A percentile compares a stretch with the other conserved stretches of the same genome.
These are phyloP conservation scores for Muscina levida DNA, from an alignment of 2,888 invertebrate genomes.

Conservation along the genomic window DNA sequence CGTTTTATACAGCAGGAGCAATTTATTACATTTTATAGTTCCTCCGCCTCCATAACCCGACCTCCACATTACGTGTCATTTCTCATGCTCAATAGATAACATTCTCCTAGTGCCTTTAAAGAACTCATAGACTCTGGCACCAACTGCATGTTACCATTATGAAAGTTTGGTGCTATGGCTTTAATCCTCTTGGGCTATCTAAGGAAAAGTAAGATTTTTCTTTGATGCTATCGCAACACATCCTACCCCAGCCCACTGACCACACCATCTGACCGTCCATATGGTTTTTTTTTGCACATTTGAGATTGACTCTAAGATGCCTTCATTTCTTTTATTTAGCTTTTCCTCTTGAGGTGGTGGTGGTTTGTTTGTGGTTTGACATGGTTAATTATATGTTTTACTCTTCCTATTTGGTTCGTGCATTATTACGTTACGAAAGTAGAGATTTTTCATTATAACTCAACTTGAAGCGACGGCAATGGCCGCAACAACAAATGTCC, in stretches of 20 bases:
- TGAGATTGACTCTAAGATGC: too few relatives aligned
- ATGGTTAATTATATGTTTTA: constrained; percentile 62
- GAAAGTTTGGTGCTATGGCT: too few relatives aligned
- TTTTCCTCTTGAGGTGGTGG: constrained; percentile 48
- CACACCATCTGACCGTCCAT: constrained; percentile 17
- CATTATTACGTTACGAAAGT: constrained; percentile 7
- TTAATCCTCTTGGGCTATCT: constrained; percentile 6
- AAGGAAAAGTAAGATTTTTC: constrained; percentile 15
- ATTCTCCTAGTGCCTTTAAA: too few relatives aligned
- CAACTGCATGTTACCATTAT: too few relatives aligned
- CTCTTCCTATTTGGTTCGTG: neutral
- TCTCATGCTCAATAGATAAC: neutral
- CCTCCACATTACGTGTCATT: too few relatives aligned
- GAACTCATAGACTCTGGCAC: too few relatives aligned
- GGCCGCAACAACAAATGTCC: constrained; percentile 32
- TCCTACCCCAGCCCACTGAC: constrained; percentile 13
- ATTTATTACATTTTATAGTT: too few relatives aligned
- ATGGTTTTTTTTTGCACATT: neutral
- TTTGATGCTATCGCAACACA: constrained; percentile 18
- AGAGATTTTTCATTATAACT: constrained; percentile 27
- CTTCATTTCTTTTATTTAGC: constrained; percentile 37
- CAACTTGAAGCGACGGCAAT: neutral
- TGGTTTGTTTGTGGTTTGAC: constrained; percentile 60
- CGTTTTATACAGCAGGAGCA: too few relatives aligned
- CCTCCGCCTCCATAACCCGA: too few relatives aligned